Conservation (phyloP, 1,140 invertebrate species). For the Aphelenchoides fujianensis region DNA sequence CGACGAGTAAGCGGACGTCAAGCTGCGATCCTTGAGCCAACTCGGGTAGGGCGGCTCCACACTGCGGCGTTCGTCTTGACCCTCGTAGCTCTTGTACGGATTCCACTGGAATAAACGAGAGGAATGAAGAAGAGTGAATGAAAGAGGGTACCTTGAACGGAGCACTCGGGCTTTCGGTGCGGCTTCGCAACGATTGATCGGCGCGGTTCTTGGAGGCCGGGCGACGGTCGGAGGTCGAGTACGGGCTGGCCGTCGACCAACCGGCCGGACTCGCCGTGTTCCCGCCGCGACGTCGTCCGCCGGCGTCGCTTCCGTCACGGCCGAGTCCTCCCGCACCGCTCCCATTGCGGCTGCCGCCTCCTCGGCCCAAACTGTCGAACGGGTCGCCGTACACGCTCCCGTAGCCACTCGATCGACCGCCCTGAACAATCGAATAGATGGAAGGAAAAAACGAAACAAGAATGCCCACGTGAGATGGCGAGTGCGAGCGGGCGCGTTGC, state of each 20-base stretch:
- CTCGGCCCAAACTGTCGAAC: constrained; percentile 2
- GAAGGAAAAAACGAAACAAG: background rate
- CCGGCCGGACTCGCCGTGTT: no score
- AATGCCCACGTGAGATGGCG: constrained; percentile 26
- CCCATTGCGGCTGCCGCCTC: constrained; percentile 6
- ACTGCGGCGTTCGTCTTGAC: background rate
- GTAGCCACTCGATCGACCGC: constrained; percentile 1
- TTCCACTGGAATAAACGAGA: background rate
- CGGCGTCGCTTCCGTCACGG: background rate
- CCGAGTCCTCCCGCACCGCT: background rate
- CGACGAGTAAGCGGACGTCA: constrained; percentile 38
- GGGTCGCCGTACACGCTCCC: constrained; percentile 10
- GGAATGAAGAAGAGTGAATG: background rate
- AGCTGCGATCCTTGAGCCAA: constrained; percentile 25
- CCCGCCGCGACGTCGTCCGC: background rate
- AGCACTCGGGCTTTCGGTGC: constrained; percentile 12
- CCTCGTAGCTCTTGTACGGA: constrained; percentile 16
- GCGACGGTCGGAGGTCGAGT: background rate
- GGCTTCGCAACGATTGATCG: constrained; percentile 5
- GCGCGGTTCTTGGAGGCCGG: background rate
- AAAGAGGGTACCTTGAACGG: background rate
- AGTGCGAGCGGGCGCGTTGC: constrained; percentile 45
- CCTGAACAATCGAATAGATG: background rate
- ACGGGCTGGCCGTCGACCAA: no score
- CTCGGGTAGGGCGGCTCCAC: constrained; percentile 15